Evolutionary conservation across 2,797 vertebrate genomes (phyloP).

Genomic region (Lithobates sylvaticus): DNA sequence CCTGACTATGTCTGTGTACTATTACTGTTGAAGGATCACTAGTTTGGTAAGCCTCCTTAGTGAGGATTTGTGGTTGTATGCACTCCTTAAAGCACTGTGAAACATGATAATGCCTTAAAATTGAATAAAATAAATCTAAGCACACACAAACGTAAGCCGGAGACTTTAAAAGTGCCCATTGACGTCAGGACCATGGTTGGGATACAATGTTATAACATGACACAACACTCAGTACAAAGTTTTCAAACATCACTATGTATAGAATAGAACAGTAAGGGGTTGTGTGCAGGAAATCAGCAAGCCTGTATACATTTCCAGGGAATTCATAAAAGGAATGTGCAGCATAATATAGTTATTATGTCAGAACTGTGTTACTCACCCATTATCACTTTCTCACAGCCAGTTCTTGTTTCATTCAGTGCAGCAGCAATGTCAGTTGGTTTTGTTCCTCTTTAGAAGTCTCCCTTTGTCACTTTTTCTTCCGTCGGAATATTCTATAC

Average conservation of each 20-base stretch:
- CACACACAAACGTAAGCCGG: neutral
- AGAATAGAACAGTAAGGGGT: neutral
- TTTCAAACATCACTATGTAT: neutral
- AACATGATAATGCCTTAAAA: neutral
- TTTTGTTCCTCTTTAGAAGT: conserved; percentile 2
- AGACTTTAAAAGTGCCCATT: neutral
- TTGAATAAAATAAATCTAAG: neutral
- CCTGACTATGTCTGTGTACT: neutral
- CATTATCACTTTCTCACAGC: conserved; percentile 17
- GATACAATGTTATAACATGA: neutral
- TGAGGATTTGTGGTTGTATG: neutral
- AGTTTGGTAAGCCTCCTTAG: neutral
- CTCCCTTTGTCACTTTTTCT: conserved; percentile 8
- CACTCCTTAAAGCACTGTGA: neutral
- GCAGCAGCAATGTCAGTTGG: conserved; percentile 8
- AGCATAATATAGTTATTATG: conserved; percentile 1
- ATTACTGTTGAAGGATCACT: neutral
- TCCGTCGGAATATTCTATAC: conserved; percentile 19
- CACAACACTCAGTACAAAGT: neutral
- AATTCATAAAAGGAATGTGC: neutral
- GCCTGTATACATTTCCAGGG: neutral
- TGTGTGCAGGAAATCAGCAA: neutral
- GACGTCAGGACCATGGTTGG: neutral
- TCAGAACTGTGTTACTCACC: conserved; percentile 15
- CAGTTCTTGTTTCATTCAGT: conserved; percentile 13